Percentiles rank a stretch among this genome's conserved stretches.
These are phyloP conservation scores for Caenorhabditis sulstoni DNA, from an alignment of 2,888 invertebrate species.

Conservation along the genomic window DNA sequence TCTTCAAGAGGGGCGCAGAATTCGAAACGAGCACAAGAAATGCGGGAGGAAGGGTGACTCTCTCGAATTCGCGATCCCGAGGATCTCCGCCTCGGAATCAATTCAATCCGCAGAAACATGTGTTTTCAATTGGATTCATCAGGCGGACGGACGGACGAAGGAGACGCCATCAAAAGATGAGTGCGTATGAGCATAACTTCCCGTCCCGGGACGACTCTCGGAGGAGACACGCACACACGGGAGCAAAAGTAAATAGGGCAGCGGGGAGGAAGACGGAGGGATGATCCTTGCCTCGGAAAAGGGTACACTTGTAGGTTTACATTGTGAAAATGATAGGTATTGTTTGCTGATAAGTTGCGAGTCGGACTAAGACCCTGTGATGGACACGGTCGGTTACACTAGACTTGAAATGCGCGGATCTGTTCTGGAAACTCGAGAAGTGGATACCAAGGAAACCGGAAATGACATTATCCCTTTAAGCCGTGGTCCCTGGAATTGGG, in stretches of 20 bases:
- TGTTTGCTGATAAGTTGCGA: conserved; percentile 41
- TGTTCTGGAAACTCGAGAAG: neutral
- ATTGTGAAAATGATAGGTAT: conserved; percentile 58
- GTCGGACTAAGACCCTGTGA: neutral
- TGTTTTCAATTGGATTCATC: conserved; percentile 50
- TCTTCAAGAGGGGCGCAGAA: neutral
- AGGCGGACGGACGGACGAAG: conserved; percentile 12
- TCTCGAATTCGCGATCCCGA: neutral
- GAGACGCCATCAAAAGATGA: conserved; percentile 1
- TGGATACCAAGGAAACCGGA: neutral
- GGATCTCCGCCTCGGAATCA: conserved; percentile 19
- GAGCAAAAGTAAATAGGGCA: conserved; percentile 40
- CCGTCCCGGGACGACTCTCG: neutral
- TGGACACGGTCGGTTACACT: neutral
- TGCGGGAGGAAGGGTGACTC: too few species aligned
- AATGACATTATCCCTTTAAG: too few species aligned
- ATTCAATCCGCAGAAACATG: conserved; percentile 32
- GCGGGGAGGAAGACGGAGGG: conserved; percentile 18
- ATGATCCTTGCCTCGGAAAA: conserved; percentile 24
- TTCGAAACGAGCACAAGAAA: too few species aligned
- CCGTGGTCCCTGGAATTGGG: too few species aligned
- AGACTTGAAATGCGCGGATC: neutral
- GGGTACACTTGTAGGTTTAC: conserved; percentile 51
- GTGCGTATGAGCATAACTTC: neutral
- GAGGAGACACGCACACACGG: too few species aligned